These are phyloP conservation scores for Campodea augens DNA, from an alignment of 1,140 invertebrate species.

Conservation along the genomic window DNA sequence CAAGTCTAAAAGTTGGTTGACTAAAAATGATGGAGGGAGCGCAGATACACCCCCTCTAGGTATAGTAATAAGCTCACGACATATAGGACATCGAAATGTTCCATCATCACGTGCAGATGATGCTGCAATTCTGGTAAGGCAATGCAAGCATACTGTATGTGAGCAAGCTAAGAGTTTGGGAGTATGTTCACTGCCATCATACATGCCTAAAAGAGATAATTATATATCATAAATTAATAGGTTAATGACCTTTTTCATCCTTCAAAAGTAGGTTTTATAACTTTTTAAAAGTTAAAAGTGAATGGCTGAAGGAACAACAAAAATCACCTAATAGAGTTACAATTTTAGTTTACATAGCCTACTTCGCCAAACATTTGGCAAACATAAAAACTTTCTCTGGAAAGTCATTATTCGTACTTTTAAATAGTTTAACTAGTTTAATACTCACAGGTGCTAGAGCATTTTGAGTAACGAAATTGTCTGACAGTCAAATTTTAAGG, in stretches of 20 bases:
- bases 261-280: not conserved
- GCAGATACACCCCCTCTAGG: slow-evolving; percentile 73
- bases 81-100: slow-evolving; percentile 83
- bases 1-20: slow-evolving; percentile 83
- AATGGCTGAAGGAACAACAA: not conserved
- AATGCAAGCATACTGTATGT: slow-evolving; percentile 81
- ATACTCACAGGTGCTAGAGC: too few species aligned
- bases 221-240: slow-evolving; percentile 1
- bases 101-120: slow-evolving; percentile 52
- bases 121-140: slow-evolving; percentile 58
- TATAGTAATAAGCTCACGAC: slow-evolving; percentile 74
- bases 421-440: too few species aligned
- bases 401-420: too few species aligned
- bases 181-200: slow-evolving; percentile 74
- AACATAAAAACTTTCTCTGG: too few species aligned
- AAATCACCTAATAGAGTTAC: too few species aligned
- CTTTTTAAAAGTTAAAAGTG: not conserved
- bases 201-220: slow-evolving; percentile 41
- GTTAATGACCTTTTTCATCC: not conserved
- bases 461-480: too few species aligned
- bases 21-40: slow-evolving; percentile 80
- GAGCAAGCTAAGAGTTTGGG: slow-evolving; percentile 87
- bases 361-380: too few species aligned
- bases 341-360: too few species aligned
- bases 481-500: too few species aligned